These are phyloP conservation scores for Pediacus dermestoides DNA, from an alignment of 2,888 invertebrate species.

Conservation along the genomic window DNA sequence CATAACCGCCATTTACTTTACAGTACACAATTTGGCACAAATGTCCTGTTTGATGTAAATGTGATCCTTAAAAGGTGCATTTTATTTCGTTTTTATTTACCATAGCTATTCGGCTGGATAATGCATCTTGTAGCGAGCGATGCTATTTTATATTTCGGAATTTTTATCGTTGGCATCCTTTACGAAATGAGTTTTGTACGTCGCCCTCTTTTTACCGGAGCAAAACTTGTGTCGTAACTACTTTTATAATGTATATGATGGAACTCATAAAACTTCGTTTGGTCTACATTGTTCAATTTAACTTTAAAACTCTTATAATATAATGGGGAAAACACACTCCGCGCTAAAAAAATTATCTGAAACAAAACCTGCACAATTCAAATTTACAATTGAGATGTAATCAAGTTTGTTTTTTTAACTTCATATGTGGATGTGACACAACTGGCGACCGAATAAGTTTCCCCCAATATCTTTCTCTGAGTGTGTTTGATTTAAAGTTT, in stretches of 20 bases:
- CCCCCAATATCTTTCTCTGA: constrained; percentile 1
- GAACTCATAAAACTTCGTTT: constrained; percentile 47
- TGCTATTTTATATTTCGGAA: constrained; percentile 27
- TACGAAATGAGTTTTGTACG: constrained; percentile 34
- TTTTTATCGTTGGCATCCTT: constrained; percentile 34
- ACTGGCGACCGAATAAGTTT: constrained; percentile 1
- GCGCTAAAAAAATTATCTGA: constrained; percentile 17
- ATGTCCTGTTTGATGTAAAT: constrained; percentile 27
- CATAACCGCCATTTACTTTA: constrained; percentile 12
- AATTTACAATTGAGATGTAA: constrained; percentile 24
- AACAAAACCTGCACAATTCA: constrained; percentile 18
- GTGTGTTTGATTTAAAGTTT: not conserved
- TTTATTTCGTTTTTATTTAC: constrained; percentile 28
- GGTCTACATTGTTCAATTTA: constrained; percentile 47
- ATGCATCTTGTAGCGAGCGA: constrained; percentile 28
- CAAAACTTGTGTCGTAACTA: constrained; percentile 42
- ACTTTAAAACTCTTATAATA: constrained; percentile 37
- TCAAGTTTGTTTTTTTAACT: constrained; percentile 17
- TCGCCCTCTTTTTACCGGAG: constrained; percentile 33
- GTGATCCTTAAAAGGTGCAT: constrained; percentile 20
- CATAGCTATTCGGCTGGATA: constrained; percentile 24
- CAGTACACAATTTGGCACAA: constrained; percentile 18
- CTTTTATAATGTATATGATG: constrained; percentile 44
- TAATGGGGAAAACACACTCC: constrained; percentile 10
- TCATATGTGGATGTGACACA: constrained; percentile 8